Percentiles rank a stretch among this genome's conserved stretches.
phyloP scores from a whole-genome alignment of 2,888 invertebrate genomes.

The Melipona bicolor region DNA sequence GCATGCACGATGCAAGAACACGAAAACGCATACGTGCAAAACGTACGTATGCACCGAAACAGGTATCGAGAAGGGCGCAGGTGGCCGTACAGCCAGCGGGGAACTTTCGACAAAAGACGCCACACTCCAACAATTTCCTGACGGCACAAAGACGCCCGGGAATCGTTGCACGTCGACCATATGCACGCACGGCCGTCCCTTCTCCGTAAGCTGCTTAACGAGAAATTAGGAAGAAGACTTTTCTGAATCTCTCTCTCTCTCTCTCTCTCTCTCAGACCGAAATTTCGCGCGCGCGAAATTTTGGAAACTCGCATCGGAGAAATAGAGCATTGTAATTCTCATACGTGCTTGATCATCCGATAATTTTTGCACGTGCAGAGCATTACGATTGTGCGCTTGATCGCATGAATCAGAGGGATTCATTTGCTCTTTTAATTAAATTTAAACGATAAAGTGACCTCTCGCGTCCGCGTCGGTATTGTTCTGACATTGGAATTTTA shows the following conservation, averaged over 20 bases:
- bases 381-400: too few relatives aligned
- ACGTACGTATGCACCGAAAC: slow-evolving; percentile 42
- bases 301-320: too few relatives aligned
- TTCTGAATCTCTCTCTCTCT: too few relatives aligned
- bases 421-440: too few relatives aligned
- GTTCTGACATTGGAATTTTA: too few relatives aligned
- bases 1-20: background rate
- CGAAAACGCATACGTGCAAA: slow-evolving; percentile 10
- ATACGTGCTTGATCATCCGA: too few relatives aligned
- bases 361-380: too few relatives aligned
- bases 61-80: slow-evolving; percentile 60
- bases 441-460: too few relatives aligned
- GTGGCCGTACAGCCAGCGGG: slow-evolving; percentile 32
- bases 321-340: too few relatives aligned
- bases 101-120: slow-evolving; percentile 37
- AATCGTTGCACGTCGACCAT: background rate
- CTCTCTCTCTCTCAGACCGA: background rate
- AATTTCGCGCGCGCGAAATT: background rate
- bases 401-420: too few relatives aligned
- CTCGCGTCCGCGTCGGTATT: too few relatives aligned
- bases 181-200: background rate
- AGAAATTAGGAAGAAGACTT: background rate
- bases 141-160: slow-evolving; percentile 8
- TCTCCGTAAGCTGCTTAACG: slow-evolving; percentile 4
- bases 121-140: slow-evolving; percentile 17